Evolutionary conservation across 2,888 invertebrate genomes (phyloP), one percentile per base, ranked within the genome.

Genomic region (Geophilus truncorum): DNA sequence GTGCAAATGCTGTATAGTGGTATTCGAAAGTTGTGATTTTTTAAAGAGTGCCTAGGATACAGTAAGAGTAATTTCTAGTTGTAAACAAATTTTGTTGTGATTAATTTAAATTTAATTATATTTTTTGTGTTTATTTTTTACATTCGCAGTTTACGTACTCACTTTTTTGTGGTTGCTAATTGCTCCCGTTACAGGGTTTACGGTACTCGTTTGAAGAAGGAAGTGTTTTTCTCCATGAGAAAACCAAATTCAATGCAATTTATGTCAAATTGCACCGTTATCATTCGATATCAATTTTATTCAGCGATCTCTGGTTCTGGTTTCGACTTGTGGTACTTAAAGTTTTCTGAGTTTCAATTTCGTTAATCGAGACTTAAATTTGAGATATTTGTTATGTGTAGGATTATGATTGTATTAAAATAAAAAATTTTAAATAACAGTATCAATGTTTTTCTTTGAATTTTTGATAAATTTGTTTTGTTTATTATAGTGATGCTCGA

Each of bases 201-300:
- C n/a, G 40, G 40, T 15, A 40, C 40, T 40, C n/a, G 51, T 51
- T 70, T 70, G 70, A 70, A 28, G 70, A 70, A 70, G 70, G 25
- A 25, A 70, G 28, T 70, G 70, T 70, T 70, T 70, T 70, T 70
- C 70, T 70, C 70, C 70, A 28, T 70, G 70, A 70, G 70, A 70
- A 70, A 70, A 70, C 51, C 70, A 70, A n/a, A 70, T 70, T 70
- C 70, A 70, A 70, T 28, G 70, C 70, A 70, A 70, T 70, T 70
- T 25, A 18, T 70, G 12, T 70, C 25, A 70, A 70, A 70, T 70
- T 70, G 70, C 70, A 70, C 70, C 15, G 70, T 70, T 70, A 70
- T 62, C 10, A 10, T 25, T 70, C 28, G 70, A 23, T 28, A 70
- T 70, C 25, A 70, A 28, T 70, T 51, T 51, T 70, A 28, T 70